Base-by-base conservation (phyloP, 2,113 vertebrate species). In the Cyanistes caeruleus region DNA sequence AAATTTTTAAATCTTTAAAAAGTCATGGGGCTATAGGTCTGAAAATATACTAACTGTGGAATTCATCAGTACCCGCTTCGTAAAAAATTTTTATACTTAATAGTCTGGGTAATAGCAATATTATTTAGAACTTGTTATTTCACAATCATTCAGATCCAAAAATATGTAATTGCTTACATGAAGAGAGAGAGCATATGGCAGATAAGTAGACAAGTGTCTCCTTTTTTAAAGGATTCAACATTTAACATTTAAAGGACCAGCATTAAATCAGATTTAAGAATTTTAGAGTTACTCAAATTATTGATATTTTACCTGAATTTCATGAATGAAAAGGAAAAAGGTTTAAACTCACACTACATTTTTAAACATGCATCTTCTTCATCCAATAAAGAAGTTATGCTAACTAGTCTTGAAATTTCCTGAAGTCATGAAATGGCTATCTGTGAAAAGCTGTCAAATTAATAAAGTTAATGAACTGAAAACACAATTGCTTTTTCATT, bases 401-500 rank as follows among this genome's bases (percentile, higher is more conserved):
- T 91, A 89, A 80, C 28, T 80, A 52, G 41, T 60, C 55, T 64
- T 60, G 73, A 84, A 56, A 68, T 84, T 95, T 94, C 68, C 51
- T 56, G 41, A 80, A 93, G 27, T 79, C 53, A 52, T 21, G 33
- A 94, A 94, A 90, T 43, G n/a, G 31, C 63, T 73, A 85, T 53
- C 79, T 51, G 49, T 68, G 64, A 80, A 91, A 92, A 78, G 62
- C 70, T 93, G 87, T 74, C 65, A 89, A 84, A 79, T 77, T 60
- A 62, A 70, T 91, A 52, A 90, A 84, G 35, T 53, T 64, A 93
- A 87, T 73, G 41, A 93, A 92, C 75, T 83, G 83, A 83, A 92
- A 85, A 88, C 37, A 90, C 46, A 92, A 86, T 44, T 73, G 35
- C 33, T 62, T 87, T 67, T 82, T 89, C 43, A 84, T 87, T 92